phyloP scores from a whole-genome alignment of 2,113 vertebrate genomes.

The Burhinus oedicnemus region DNA sequence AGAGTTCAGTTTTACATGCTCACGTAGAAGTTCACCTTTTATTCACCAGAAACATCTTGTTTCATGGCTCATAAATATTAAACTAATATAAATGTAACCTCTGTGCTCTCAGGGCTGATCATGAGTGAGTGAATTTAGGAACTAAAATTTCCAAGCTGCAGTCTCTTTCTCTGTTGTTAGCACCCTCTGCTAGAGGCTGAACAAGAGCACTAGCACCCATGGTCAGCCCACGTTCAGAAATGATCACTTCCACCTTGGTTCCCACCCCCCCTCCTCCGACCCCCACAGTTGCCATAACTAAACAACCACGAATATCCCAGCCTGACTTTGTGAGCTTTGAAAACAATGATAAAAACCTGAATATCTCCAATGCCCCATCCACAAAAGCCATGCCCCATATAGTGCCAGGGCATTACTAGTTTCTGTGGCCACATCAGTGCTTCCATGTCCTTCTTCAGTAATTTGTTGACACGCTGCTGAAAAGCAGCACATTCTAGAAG shows the following conservation, averaged over 20 bases:
- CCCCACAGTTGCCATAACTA: not conserved
- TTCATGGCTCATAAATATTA: conserved; percentile 69
- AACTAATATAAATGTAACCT: conserved; percentile 61
- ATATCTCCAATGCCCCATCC: not conserved
- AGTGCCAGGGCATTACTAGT: not conserved
- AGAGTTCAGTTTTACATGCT: conserved; percentile 36
- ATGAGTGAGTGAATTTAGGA: not conserved
- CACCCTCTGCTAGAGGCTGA: not conserved
- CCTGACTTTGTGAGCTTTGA: not conserved
- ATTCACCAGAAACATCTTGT: conserved; percentile 48
- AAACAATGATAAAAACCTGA: rapidly evolving
- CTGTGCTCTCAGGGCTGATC: not conserved
- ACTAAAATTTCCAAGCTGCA: not conserved
- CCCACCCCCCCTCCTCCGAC: not conserved
- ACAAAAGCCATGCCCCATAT: not conserved
- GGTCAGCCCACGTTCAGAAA: not conserved
- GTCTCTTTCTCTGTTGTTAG: not conserved
- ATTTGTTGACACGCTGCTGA: rapidly evolving
- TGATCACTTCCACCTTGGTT: rapidly evolving
- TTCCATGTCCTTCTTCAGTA: not conserved
- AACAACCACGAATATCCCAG: not conserved
- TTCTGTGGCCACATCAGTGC: not conserved
- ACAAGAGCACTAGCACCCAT: not conserved
- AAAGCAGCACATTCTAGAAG: not conserved
- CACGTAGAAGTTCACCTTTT: conserved; percentile 29